Percentiles rank a stretch among this genome's conserved stretches.
phyloP scores from a whole-genome alignment of 2,113 vertebrate species.

The Corythaixoides concolor region DNA sequence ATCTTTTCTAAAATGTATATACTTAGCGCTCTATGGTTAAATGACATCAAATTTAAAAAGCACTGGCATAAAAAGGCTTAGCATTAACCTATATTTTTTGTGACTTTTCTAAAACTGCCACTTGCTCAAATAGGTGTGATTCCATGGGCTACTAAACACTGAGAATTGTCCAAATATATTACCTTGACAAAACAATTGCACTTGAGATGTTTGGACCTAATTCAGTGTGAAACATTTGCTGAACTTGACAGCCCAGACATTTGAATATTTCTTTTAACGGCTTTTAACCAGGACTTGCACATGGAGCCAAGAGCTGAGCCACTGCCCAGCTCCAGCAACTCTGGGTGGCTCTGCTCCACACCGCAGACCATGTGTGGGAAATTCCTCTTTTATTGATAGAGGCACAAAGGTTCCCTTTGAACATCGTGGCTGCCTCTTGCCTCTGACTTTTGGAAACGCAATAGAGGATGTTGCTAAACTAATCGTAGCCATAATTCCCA shows the following conservation, averaged over 20 bases:
- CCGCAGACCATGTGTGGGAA: fast-evolving
- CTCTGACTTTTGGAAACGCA: not conserved
- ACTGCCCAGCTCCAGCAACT: not conserved
- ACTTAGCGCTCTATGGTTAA: not conserved
- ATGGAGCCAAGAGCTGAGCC: not conserved
- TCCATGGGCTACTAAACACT: not conserved
- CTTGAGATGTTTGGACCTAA: not conserved
- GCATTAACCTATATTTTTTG: not conserved
- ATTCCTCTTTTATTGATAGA: not conserved
- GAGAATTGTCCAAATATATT: not conserved
- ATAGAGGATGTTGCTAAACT: not conserved
- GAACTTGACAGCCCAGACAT: not conserved
- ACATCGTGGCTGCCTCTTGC: not conserved
- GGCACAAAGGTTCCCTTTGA: not conserved
- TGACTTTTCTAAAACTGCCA: not conserved
- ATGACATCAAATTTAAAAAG: not conserved
- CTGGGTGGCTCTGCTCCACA: not conserved
- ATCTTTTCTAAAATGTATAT: not conserved
- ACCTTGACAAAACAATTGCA: not conserved
- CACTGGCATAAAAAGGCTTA: not conserved
- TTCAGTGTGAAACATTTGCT: not conserved
- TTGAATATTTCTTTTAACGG: not conserved
- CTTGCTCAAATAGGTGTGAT: not conserved
- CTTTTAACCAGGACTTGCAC: not conserved
- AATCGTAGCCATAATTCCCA: not conserved